Percentiles rank a stretch among this genome's conserved stretches.
Evolutionary conservation across 2,888 invertebrate species (phyloP).

Genomic region (Chalcosyrphus nemorum): DNA sequence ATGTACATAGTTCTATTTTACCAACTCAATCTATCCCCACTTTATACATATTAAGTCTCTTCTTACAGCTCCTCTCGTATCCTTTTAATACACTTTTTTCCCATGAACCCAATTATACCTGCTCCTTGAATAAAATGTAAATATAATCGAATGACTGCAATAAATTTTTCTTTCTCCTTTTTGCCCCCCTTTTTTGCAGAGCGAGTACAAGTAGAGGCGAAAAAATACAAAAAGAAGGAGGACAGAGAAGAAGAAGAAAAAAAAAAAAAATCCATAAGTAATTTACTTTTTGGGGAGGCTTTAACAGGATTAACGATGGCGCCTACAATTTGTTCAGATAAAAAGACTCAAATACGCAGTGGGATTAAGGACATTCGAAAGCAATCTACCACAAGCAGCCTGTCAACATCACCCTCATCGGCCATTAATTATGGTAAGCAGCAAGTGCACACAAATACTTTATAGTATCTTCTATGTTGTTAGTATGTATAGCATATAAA

Average conservation of each 20-base stretch:
- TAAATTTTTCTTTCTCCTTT: constrained; percentile 19
- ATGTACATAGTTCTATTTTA: no score
- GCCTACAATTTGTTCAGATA: constrained; percentile 80
- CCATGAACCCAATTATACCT: neutral
- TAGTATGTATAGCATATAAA: neutral
- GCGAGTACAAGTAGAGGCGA: no score
- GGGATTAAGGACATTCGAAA: constrained; percentile 69
- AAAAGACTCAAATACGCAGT: constrained; percentile 77
- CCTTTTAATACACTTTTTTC: neutral
- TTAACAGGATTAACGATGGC: constrained; percentile 76
- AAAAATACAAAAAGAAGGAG: neutral
- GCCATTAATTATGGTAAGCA: constrained; percentile 76
- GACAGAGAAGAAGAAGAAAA: no score
- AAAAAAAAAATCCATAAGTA: constrained; percentile 10
- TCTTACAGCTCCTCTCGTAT: neutral
- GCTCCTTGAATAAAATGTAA: neutral
- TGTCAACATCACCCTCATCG: constrained; percentile 73
- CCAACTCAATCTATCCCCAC: neutral
- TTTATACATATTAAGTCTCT: neutral
- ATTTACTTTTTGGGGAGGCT: constrained; percentile 40
- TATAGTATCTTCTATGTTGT: no score
- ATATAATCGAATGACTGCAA: constrained; percentile 23
- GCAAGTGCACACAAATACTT: neutral
- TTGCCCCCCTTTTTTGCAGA: neutral
- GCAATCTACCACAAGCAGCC: constrained; percentile 63